Base-by-base conservation (phyloP, 2,888 invertebrate genomes). In the Tenthredo livida region DNA sequence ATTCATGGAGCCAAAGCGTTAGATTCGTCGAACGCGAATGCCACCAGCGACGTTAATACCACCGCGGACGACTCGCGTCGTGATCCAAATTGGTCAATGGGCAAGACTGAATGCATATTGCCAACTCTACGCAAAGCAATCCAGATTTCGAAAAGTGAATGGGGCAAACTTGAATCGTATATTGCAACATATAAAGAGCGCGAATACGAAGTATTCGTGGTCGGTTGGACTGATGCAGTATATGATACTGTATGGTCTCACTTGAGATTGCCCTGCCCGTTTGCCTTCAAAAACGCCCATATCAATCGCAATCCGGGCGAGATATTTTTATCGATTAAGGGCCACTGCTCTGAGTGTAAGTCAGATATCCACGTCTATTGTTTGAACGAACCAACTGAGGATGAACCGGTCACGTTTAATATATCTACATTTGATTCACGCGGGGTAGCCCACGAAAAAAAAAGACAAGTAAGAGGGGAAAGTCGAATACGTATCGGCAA, bases 401-500 rank as follows among this genome's bases (percentile, higher is more conserved):
- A 78, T 50, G 86, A 33, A 2, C 65, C 77, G 10, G 9, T 9
- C 7, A 70, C 82, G 10, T 85, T 88, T 2, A 15, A 70, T 61
- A 12, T 89, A 7, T 87, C 86, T 0, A 88, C 88, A 0, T 84
- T 77, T 40, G 87, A 89, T 84, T 87, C 88, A 2, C 84, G 85
- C 0, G 86, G 84, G 9, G 72, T 87, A 2, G 84, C 75, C 10
- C 87, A 87, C 12, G 54, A 75, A 67, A 85, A 65, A 65, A 88
- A 88, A 85, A 58, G 87, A 10, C 85, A 87, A 65, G 25, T 87
- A 0, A 73, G 85, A 12, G 86, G 86, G 5, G 50, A 84, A 3
- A 83, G 33, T 58, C 85, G 86, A 37, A 54, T 58, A 21, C 47
- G 78, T 6, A 82, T 88, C 54, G 86, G 80, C 0, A 86, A 86